A percentile compares a stretch with the other conserved stretches of the same genome.
These are phyloP conservation scores for Sitodiplosis mosellana DNA, from an alignment of 1,140 invertebrate species.

Conservation along the genomic window DNA sequence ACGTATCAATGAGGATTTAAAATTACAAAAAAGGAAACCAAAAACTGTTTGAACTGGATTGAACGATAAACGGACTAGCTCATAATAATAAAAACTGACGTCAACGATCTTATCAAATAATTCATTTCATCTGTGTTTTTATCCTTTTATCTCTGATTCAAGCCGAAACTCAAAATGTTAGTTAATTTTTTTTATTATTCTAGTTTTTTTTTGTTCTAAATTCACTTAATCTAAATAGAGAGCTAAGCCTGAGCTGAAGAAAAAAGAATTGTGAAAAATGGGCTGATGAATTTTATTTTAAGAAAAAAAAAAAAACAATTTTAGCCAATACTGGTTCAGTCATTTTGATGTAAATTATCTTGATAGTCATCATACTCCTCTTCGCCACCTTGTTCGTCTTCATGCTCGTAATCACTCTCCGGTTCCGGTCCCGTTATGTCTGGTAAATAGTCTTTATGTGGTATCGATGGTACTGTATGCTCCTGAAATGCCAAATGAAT, in stretches of 20 bases:
- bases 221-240: not conserved
- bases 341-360: slow-evolving; percentile 25
- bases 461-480: slow-evolving; percentile 22
- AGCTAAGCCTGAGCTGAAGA: not conserved
- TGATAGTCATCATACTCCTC: slow-evolving; percentile 27
- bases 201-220: slow-evolving; percentile 1
- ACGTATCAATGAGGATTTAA: no score
- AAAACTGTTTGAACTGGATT: no score
- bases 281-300: not conserved
- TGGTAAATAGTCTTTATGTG: slow-evolving; percentile 25
- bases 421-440: slow-evolving; percentile 23
- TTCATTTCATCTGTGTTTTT: no score
- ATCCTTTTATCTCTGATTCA: no score
- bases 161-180: no score
- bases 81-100: no score
- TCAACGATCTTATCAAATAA: no score
- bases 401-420: slow-evolving; percentile 17
- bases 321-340: slow-evolving; percentile 9
- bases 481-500: slow-evolving; percentile 10
- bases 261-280: not conserved
- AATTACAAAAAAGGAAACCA: no score
- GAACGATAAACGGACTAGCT: no score
- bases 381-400: slow-evolving; percentile 19
- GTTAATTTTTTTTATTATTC: no score
- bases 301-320: not conserved